Base-by-base conservation (phyloP, 2,797 vertebrate species). In the Sebastes cheni region DNA sequence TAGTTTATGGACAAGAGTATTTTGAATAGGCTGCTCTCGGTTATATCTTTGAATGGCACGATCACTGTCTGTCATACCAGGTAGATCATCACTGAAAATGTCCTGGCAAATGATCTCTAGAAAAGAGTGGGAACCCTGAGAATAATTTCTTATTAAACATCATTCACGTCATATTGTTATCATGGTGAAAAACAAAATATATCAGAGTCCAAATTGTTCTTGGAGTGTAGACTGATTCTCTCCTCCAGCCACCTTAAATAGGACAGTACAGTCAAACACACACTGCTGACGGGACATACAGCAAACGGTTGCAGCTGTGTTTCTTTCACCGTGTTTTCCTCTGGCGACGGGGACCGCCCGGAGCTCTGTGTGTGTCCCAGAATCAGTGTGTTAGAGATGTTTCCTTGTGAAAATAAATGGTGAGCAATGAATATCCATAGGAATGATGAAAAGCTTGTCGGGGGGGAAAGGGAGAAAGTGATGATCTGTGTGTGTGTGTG, bases 291-390 rank as follows among this genome's bases (percentile, higher is more conserved):
- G 16, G 34, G 75, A 82, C 84, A 69, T 58, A 77, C 85, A 79
- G 66, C 25, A 79, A 87, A 75, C 25, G 14, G 46, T 56, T 85
- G 81, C 86, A 91, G 84, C 89, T 88, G 86, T 79, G 79, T 86
- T 81, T 71, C 59, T 70, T 74, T 65, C 70, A 16, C 67, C 8
- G 14, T 42, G 62, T 66, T 87, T 88, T 81, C 73, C 75, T 83
- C 74, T 80, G 80, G 82, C 59, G 79, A 75, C 67, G 32, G 58
- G 65, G 77, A 80, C 81, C 58, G 87, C 77, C 75, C 16, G 22
- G 56, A 81, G 75, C 78, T n/a, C 12, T 64, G 61, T 64, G 30
- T 62, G 60, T 61, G 20, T 65, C 10, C 4, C 2, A 23, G 60
- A 22, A 56, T 75, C 74, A 69, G 22, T 64, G 64, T 34, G 50